A percentile compares a stretch with the other conserved stretches of the same genome.
Evolutionary conservation across 2,888 invertebrate species (phyloP).

Genomic region (Pheosia gnoma): DNA sequence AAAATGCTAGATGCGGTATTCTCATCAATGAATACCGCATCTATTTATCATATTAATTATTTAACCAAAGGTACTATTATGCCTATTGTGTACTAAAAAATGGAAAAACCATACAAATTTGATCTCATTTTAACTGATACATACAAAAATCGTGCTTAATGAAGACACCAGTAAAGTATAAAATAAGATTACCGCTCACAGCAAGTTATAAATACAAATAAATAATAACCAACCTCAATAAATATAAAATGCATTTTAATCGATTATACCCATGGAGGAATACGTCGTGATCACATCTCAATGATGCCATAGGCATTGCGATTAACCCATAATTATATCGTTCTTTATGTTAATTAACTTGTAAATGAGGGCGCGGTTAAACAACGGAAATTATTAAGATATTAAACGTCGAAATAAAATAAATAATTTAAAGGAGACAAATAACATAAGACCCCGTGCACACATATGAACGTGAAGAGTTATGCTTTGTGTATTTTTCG

Average conservation of each 20-base stretch:
- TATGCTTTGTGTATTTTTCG: too few relatives aligned
- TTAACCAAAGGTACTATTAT: too few relatives aligned
- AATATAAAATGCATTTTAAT: background rate
- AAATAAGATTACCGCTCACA: background rate
- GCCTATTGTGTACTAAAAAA: too few relatives aligned
- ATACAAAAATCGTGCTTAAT: too few relatives aligned
- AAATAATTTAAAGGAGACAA: conserved; percentile 37
- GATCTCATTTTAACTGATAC: too few relatives aligned
- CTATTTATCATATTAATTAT: too few relatives aligned
- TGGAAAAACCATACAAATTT: too few relatives aligned
- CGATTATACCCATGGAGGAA: background rate
- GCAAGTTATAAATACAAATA: background rate
- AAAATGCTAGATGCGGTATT: too few relatives aligned
- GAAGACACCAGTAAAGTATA: background rate
- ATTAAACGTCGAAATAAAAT: conserved; percentile 35
- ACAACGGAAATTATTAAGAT: conserved; percentile 41
- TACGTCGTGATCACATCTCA: background rate
- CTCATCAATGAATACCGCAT: too few relatives aligned
- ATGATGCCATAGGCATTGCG: conserved; percentile 25
- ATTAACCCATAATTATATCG: conserved; percentile 41
- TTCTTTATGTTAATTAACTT: conserved; percentile 41
- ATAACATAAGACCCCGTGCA: conserved; percentile 17
- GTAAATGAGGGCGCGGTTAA: conserved; percentile 33
- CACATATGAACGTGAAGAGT: background rate
- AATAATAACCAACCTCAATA: background rate